Percentiles rank a stretch among this genome's conserved stretches.
phyloP scores from a whole-genome alignment of 2,797 vertebrate genomes.

The Fistularia commersonii region DNA sequence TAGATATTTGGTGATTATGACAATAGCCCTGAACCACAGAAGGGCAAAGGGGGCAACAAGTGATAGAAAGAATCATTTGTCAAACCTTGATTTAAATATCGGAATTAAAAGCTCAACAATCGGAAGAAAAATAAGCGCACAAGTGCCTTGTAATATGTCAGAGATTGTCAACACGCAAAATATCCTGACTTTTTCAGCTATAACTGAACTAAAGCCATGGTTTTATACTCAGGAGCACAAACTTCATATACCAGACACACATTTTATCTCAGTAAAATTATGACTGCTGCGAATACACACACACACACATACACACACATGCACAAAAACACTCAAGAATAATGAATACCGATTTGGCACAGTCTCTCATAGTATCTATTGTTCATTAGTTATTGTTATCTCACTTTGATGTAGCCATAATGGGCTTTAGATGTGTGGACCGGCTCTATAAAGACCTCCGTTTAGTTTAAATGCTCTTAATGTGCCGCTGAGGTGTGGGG shows the following conservation, averaged over 20 bases:
- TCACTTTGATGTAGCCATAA: conserved; percentile 70
- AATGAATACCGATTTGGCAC: conserved; percentile 66
- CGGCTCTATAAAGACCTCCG: conserved; percentile 70
- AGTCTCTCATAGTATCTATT: conserved; percentile 69
- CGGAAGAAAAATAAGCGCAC: no score
- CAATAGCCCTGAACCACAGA: no score
- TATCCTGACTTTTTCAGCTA: no score
- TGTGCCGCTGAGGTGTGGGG: conserved; percentile 64
- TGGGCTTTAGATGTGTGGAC: conserved; percentile 67
- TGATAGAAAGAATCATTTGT: no score
- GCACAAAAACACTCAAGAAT: conserved; percentile 20
- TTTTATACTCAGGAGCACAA: background rate
- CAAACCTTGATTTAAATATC: no score
- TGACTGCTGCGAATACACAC: conserved; percentile 1
- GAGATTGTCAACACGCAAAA: no score
- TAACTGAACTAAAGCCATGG: no score
- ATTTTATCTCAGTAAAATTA: background rate
- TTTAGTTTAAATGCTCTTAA: conserved; percentile 76
- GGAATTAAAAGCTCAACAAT: no score
- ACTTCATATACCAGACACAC: background rate
- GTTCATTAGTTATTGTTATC: conserved; percentile 75
- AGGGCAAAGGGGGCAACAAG: no score
- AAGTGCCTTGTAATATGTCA: no score
- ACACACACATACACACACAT: conserved; percentile 15
- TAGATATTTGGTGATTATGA: no score